Conservation (phyloP, 37 sponge, comb jelly and placozoan species). For the Tethya wilhelma region DNA sequence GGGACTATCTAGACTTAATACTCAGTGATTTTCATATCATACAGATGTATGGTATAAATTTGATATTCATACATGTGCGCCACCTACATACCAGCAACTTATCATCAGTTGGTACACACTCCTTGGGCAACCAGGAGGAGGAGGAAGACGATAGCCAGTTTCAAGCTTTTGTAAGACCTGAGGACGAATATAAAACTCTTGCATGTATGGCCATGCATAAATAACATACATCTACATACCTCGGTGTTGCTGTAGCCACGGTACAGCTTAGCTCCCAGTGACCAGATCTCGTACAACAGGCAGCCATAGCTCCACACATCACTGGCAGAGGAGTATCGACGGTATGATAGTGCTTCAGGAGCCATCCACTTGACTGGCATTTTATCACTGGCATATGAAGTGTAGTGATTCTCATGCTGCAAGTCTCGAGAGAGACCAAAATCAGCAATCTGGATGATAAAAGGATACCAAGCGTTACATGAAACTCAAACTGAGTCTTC, state of each 20-base stretch:
- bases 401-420: not conserved
- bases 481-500: no score
- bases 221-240: no score
- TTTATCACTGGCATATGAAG: not conserved
- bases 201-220: no score
- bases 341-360: slow-evolving; percentile 20
- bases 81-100: slow-evolving; percentile 54
- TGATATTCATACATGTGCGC: not conserved
- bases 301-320: slow-evolving; percentile 52
- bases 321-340: slow-evolving; percentile 28
- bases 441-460: slow-evolving; percentile 31
- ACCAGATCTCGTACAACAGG: slow-evolving; percentile 53
- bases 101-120: slow-evolving; percentile 38
- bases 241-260: not conserved
- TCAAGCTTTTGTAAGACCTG: not conserved
- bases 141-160: slow-evolving; percentile 30
- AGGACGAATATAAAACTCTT: not conserved
- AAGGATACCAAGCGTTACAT: no score
- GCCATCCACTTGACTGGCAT: slow-evolving; percentile 37
- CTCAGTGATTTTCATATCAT: no score
- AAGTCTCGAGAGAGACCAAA: slow-evolving; percentile 34
- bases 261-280: slow-evolving; percentile 30
- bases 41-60: no score
- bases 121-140: slow-evolving; percentile 54
- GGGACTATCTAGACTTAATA: no score